Evolutionary conservation across 1,140 invertebrate species (phyloP).

Genomic region (Cotesia vestalis): DNA sequence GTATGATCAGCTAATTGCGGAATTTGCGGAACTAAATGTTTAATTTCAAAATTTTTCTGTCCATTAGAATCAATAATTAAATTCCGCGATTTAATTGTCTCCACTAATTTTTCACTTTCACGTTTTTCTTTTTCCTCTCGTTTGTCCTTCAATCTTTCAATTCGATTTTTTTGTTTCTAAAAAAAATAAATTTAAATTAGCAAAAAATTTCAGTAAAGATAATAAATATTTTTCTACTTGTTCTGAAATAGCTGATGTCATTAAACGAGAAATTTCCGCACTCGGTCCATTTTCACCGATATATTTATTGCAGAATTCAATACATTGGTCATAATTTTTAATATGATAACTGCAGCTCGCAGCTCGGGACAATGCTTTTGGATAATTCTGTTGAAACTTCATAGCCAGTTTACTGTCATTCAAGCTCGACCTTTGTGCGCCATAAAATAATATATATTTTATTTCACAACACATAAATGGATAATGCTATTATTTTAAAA

Average conservation of each 20-base stretch:
- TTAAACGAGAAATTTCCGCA: conserved; percentile 69
- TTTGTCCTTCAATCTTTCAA: conserved; percentile 70
- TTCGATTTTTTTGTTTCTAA: conserved; percentile 70
- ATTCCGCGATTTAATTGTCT: conserved; percentile 66
- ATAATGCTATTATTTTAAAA: neutral
- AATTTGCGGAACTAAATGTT: conserved; percentile 71
- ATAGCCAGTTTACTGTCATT: conserved; percentile 81
- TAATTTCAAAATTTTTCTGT: conserved; percentile 60
- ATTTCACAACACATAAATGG: neutral
- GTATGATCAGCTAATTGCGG: conserved; percentile 69
- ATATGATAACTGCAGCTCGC: conserved; percentile 77
- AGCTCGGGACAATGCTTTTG: conserved; percentile 81
- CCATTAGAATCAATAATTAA: conserved; percentile 63
- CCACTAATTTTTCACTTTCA: conserved; percentile 69
- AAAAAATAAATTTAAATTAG: conserved; percentile 19
- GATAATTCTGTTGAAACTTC: conserved; percentile 79
- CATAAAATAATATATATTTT: neutral
- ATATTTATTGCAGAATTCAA: conserved; percentile 78
- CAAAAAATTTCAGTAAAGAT: conserved; percentile 16
- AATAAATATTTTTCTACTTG: conserved; percentile 52
- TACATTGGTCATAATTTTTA: conserved; percentile 76
- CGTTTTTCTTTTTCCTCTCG: conserved; percentile 68
- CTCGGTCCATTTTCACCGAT: conserved; percentile 69
- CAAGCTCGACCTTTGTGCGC: conserved; percentile 69
- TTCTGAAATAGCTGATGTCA: conserved; percentile 68